Evolutionary conservation across 2,113 vertebrate genomes (phyloP).

Genomic region (Calyptomena viridis): DNA sequence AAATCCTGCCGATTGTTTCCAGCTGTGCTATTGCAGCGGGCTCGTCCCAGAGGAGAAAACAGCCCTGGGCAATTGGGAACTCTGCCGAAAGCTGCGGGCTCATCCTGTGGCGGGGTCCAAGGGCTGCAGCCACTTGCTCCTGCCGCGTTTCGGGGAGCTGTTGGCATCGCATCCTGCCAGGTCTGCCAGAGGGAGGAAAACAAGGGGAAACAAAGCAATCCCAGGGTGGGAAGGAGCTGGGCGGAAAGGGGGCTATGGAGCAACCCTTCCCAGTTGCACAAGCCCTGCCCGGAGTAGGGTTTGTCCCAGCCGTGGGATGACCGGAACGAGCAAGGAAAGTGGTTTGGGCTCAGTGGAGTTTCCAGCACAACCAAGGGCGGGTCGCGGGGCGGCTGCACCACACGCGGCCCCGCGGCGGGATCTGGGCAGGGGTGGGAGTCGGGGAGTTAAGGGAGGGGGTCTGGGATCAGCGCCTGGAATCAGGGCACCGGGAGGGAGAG

Average conservation of each 20-base stretch:
- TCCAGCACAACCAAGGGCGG: background rate
- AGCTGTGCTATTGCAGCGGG: background rate
- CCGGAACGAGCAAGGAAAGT: background rate
- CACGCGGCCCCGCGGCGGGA: background rate
- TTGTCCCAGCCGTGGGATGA: background rate
- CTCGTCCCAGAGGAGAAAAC: background rate
- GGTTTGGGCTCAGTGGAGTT: background rate
- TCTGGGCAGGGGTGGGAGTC: background rate
- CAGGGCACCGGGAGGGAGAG: background rate
- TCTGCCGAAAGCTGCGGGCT: fast-evolving
- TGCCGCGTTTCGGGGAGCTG: background rate
- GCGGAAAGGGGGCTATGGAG: background rate
- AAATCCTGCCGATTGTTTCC: background rate
- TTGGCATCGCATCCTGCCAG: background rate
- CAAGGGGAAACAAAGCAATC: no score
- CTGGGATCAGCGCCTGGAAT: background rate
- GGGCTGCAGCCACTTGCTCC: background rate
- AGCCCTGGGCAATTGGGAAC: background rate
- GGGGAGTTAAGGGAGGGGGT: background rate
- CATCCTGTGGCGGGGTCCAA: fast-evolving
- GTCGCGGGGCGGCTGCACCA: background rate
- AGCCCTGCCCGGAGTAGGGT: background rate
- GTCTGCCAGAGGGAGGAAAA: background rate
- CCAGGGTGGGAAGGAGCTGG: background rate
- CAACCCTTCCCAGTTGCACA: background rate